Base-by-base conservation (phyloP, 2,113 vertebrate species). In the Amphiprion percula region DNA sequence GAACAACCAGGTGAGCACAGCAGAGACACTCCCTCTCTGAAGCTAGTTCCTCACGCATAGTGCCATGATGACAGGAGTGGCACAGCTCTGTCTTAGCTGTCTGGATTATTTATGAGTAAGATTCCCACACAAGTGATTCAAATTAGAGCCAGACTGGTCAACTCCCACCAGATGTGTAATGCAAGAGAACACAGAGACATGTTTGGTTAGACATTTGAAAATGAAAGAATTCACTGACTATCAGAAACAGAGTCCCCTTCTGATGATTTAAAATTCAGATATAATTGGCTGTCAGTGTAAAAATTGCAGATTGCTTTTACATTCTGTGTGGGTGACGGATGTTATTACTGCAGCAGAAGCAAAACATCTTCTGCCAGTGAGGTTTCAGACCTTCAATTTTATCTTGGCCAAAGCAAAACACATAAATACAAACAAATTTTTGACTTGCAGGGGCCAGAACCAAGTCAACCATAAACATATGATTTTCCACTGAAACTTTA, bases 81-180 rank as follows among this genome's bases (percentile, higher is more conserved):
- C 74, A 77, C 26, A 63, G 47, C 61, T 61, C 52, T 87, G 69
- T 85, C 71, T 77, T 63, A 65, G 54, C 83, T 54, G 65, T 86
- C 67, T 88, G 79, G 87, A 89, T 91, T 85, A 86, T 89, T 86
- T 68, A 77, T 80, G 89, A 86, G 73, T 83, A 83, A 91, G 55
- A 73, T 60, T 82, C 41, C 46, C 83, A 80, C 52, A 80, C 26
- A 56, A 68, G 80, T 85, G 50, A 90, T 88, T 89, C 82, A 91
- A 84, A 90, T 39, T 50, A 37, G 53, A 61, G 60, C 46, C 67
- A 84, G 55, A 60, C 55, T 71, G 66, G 72, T 68, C 10, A 75
- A 72, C 58, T 74, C 63, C 49, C 60, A 79, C 39, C 79, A 84
- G 60, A 80, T 82, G 68, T 79, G 47, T 66, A 87, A 76, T 19